Base-by-base conservation (phyloP, 2,888 invertebrate species). In the Cryptophagus acutangulus region DNA sequence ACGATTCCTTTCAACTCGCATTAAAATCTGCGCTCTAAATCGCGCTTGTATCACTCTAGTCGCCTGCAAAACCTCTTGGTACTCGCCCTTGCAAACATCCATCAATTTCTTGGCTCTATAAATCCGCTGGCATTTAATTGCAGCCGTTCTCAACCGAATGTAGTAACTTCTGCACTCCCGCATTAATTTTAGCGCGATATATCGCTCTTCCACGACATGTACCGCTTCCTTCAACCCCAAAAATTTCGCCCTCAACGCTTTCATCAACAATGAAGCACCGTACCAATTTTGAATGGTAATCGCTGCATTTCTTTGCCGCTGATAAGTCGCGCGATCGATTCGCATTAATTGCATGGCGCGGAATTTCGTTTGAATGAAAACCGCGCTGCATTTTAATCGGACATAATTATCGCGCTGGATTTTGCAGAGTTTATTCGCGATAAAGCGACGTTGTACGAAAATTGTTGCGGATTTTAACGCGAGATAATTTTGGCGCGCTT, bases 341-440 rank as follows among this genome's bases (percentile, higher is more conserved):
- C 12, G n/a, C 4, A 26, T 6, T 13, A 8, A 26, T 26, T n/a
- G 4, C 12, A 13, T 9, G n/a, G 14, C 35, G 2, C 35, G 6
- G 17, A 24, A 40, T 31, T 36, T 15, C 14, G 9, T 20, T n/a
- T 42, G 42, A 1, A 42, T 29, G 3, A 20, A 8, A 17, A 40
- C 9, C 6, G 17, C 29, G 15, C 33, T 17, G 9, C 36, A 17
- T 17, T 33, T 43, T 17, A 40, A 26, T 36, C 14, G 35, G 9
- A 46, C 18, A 37, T 37, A 57, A 13, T 40, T 30, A 20, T 35
- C 2, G 9, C 18, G 10, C 3, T 24, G 6, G 13, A 10, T 5
- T 14, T 20, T 69, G 71, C 74, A 66, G 57, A 64, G 44, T 10
- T 59, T 44, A 51, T 72, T 14, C 47, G 70, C 67, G 36, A 48